Percentiles rank a stretch among this genome's conserved stretches.
Evolutionary conservation across 2,113 vertebrate genomes (phyloP).

Genomic region (Plecotus auritus): DNA sequence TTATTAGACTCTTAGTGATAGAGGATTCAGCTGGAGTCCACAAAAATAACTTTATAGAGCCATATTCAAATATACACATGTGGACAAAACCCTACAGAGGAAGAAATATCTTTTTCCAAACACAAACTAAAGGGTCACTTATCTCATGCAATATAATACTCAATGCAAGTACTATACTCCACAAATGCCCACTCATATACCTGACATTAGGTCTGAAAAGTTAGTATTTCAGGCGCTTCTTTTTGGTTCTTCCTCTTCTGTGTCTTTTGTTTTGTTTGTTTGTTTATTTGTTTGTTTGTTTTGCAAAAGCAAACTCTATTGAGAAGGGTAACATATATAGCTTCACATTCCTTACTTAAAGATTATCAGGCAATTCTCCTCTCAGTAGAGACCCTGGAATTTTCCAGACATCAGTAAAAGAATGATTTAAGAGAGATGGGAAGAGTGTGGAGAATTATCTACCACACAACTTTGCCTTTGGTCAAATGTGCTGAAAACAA

Average conservation of each 20-base stretch:
- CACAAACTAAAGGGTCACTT: background rate
- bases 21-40: background rate
- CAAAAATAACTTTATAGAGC: background rate
- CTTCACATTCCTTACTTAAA: background rate
- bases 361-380: constrained; percentile 24
- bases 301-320: background rate
- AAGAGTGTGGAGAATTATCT: background rate
- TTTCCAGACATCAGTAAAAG: background rate
- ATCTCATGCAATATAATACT: background rate
- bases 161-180: background rate
- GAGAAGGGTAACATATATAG: background rate
- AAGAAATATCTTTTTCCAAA: background rate
- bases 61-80: background rate
- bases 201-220: background rate
- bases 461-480: background rate
- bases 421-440: background rate
- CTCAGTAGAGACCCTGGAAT: background rate
- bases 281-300: background rate
- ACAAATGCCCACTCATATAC: background rate
- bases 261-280: background rate
- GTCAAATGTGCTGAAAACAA: background rate
- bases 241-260: background rate
- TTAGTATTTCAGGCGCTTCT: background rate
- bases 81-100: background rate
- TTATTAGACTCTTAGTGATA: background rate